Conservation (phyloP, 2,797 vertebrate genomes). For the Anisognathus igniventris region DNA sequence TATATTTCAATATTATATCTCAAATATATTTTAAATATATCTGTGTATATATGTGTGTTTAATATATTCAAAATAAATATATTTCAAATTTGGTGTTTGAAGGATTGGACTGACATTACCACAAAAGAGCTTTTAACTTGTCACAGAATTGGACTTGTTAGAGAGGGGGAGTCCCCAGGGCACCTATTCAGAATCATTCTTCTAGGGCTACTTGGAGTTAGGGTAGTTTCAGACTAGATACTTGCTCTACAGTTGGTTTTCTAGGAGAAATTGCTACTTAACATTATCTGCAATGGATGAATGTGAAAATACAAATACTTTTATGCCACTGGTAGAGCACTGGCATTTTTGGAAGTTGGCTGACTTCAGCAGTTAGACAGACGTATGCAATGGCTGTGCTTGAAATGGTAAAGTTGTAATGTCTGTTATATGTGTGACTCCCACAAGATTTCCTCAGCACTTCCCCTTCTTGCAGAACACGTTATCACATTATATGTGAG, state of each 20-base stretch:
- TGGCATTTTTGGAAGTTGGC: background rate
- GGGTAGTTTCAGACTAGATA: background rate
- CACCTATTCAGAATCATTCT: background rate
- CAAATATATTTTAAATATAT: background rate
- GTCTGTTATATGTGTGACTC: background rate
- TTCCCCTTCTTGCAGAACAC: background rate
- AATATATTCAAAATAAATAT: background rate
- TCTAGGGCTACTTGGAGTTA: background rate
- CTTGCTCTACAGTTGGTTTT: background rate
- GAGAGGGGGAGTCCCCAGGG: background rate
- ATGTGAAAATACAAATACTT: background rate
- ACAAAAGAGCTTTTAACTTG: background rate
- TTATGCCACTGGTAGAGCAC: background rate
- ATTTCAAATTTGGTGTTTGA: background rate
- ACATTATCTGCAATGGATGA: background rate
- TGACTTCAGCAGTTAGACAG: background rate
- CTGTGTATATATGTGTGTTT: rapidly evolving
- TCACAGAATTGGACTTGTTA: background rate
- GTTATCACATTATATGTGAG: background rate
- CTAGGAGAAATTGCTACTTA: background rate
- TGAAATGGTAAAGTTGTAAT: background rate
- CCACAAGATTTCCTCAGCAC: background rate
- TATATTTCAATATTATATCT: background rate
- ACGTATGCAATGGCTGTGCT: background rate
- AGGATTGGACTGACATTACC: background rate